phyloP scores from a whole-genome alignment of 2,888 invertebrate species.

The Cenopis cana region DNA sequence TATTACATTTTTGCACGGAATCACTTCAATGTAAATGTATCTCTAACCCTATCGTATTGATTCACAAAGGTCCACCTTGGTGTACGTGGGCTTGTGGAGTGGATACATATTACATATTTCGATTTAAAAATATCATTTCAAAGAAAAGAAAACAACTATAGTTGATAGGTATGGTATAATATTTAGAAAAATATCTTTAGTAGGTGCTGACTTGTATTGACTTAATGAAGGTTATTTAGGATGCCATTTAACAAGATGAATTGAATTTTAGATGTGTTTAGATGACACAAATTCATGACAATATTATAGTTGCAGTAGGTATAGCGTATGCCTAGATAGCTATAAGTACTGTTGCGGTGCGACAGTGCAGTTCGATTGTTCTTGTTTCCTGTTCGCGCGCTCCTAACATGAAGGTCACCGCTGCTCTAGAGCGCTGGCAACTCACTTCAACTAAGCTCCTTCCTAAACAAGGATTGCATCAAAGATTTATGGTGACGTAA shows the following conservation, averaged over 20 bases:
- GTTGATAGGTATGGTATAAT: not conserved
- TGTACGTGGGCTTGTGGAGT: not conserved
- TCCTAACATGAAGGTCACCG: constrained; percentile 12
- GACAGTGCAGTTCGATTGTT: constrained; percentile 14
- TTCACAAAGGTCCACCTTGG: not conserved
- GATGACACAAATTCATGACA: no score
- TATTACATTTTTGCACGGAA: not conserved
- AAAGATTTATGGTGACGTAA: not conserved
- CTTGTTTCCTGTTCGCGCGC: constrained; percentile 11
- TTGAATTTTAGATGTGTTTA: no score
- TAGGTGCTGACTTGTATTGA: no score
- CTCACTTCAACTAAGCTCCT: not conserved
- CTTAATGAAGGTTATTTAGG: not conserved
- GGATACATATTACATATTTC: not conserved
- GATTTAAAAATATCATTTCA: not conserved
- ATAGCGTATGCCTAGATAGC: no score
- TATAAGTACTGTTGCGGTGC: not conserved
- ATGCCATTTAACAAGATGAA: no score
- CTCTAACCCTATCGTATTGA: not conserved
- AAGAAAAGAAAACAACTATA: not conserved
- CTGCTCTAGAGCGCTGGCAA: not conserved
- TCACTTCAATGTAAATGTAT: not conserved
- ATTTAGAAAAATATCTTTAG: no score
- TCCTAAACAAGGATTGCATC: constrained; percentile 4
- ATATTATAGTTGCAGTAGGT: no score